Base-by-base conservation (phyloP, 2,888 invertebrate genomes). In the Agapostemon virescens region DNA sequence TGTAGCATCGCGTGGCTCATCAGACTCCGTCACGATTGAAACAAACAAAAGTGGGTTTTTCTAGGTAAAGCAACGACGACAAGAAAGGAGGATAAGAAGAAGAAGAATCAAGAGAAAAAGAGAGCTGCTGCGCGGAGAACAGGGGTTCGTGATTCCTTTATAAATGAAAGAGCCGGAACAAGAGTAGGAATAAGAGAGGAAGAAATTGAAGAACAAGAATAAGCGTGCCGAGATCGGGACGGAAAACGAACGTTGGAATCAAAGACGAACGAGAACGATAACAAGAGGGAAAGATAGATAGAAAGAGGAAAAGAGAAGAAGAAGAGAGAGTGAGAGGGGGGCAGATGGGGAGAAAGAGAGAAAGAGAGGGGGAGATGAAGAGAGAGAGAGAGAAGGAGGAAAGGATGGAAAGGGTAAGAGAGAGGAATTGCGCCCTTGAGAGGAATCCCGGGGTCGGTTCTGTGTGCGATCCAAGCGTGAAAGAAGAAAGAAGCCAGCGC, bases 381-480 rank as follows among this genome's bases (percentile, higher is more conserved):
- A 55, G 68, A 70, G n/a, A 49, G 9, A 55, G 23, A 45, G 67
- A 55, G 52, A 26, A 15, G 58, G 7, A 55, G 30, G 38, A 63
- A 61, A 17, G n/a, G 38, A 67, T 45, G 68, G 69, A 55, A 26
- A 55, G 55, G n/a, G 38, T 36, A 20, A 42, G 38, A 55, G 68
- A 67, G 40, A 52, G 38, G 66, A 74, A 75, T 55, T 55, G 72
- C 83, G 85, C 76, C 84, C 85, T 87, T 87, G 86, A 85, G 86
- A 77, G 82, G 69, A 81, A 81, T 84, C 80, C 83, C 74, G 72
- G 87, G 82, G 82, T 86, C 84, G 81, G 75, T 73, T 80, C 81
- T 83, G 83, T 83, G 84, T 81, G 85, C 87, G 84, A 85, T 79
- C 85, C 84, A 88, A 89, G 85, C 87, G 86, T 81, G 85, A 84